These are phyloP conservation scores for Lampropteryx suffumata DNA, from an alignment of 2,888 invertebrate species.

Conservation along the genomic window DNA sequence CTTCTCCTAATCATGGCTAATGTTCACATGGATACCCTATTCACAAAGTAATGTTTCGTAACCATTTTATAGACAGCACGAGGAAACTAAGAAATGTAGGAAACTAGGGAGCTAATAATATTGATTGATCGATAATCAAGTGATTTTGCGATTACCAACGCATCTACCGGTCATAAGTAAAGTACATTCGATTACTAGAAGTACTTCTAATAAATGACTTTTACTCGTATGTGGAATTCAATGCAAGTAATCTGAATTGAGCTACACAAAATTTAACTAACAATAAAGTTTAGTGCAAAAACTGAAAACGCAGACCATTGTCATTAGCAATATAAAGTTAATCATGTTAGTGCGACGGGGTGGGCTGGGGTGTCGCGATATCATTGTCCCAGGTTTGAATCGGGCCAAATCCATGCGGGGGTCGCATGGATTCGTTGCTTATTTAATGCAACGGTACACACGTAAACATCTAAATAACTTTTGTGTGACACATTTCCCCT, in stretches of 20 bases:
- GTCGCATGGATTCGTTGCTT: slow-evolving; percentile 77
- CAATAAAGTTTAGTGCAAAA: slow-evolving; percentile 39
- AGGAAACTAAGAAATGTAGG: not conserved
- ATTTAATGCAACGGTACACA: slow-evolving; percentile 82
- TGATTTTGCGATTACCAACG: no score
- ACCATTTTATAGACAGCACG: not conserved
- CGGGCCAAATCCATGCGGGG: slow-evolving; percentile 64
- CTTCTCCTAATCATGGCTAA: slow-evolving; percentile 35
- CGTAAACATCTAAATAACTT: slow-evolving; percentile 83
- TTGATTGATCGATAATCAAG: no score
- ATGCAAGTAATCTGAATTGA: no score
- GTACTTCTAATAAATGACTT: no score
- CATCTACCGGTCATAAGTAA: no score
- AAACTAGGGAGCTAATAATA: not conserved
- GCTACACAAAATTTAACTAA: no score
- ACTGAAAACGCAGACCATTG: slow-evolving; percentile 48
- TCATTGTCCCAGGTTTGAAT: slow-evolving; percentile 70
- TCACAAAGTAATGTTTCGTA: slow-evolving; percentile 8
- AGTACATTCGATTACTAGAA: no score
- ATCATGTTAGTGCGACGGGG: slow-evolving; percentile 60
- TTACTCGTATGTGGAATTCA: no score
- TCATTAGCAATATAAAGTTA: slow-evolving; percentile 71
- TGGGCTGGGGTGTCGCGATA: slow-evolving; percentile 66
- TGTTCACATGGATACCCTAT: slow-evolving; percentile 21
- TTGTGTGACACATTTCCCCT: slow-evolving; percentile 79